These are phyloP conservation scores for Tipula helvola DNA, from an alignment of 2,888 invertebrate genomes.

Conservation along the genomic window DNA sequence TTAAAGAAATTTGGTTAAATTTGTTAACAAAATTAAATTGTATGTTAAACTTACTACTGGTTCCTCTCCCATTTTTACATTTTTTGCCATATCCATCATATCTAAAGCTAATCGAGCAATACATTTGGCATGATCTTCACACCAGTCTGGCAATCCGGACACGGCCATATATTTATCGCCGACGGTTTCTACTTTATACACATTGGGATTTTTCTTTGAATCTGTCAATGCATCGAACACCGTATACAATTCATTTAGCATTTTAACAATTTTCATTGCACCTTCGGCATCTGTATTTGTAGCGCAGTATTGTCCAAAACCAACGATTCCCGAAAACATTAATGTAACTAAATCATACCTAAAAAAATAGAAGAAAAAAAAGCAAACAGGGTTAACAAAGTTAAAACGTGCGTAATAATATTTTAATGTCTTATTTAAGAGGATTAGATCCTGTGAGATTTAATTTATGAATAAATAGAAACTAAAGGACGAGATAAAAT, in stretches of 20 bases:
- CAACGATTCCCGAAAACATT: constrained; percentile 88
- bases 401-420: background rate
- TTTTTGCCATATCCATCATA: constrained; percentile 88
- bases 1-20: background rate
- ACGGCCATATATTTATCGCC: constrained; percentile 98
- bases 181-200: constrained; percentile 95
- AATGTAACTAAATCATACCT: constrained; percentile 85
- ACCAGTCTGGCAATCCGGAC: constrained; percentile 85
- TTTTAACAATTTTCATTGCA: constrained; percentile 91
- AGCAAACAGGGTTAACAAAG: background rate
- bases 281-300: constrained; percentile 81
- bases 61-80: constrained; percentile 75
- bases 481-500: background rate
- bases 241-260: constrained; percentile 87
- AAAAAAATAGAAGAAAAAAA: constrained; percentile 19
- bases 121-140: constrained; percentile 79
- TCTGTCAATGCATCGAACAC: constrained; percentile 89
- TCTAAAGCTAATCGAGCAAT: constrained; percentile 83
- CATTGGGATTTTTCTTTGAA: constrained; percentile 82
- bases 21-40: background rate
- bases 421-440: background rate
- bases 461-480: background rate
- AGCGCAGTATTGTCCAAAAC: constrained; percentile 83
- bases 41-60: constrained; percentile 59
- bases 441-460: background rate